Conservation (phyloP, 2,888 invertebrate genomes). For the Eristalinus aeneus region DNA sequence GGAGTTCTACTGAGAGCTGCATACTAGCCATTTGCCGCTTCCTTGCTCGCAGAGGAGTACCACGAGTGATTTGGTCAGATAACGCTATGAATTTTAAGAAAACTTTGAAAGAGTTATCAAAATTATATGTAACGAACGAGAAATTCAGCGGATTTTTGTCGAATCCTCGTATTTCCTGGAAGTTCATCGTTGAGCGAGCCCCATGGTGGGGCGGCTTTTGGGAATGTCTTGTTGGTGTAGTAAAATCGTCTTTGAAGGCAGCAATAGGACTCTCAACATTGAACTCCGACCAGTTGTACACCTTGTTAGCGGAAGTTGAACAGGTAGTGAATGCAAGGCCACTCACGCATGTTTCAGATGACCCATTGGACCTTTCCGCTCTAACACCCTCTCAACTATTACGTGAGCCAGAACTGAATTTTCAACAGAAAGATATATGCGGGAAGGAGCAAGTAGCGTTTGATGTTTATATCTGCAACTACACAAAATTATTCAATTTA, state of each 20-base stretch:
- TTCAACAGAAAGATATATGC: too few relatives aligned
- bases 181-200: not conserved
- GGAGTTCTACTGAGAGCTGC: too few relatives aligned
- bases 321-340: slow-evolving; percentile 13
- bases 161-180: slow-evolving; percentile 20
- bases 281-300: slow-evolving; percentile 8
- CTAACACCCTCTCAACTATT: slow-evolving; percentile 14
- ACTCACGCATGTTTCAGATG: slow-evolving; percentile 17
- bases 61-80: slow-evolving; percentile 21
- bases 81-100: slow-evolving; percentile 28
- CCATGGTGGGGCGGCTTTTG: not conserved
- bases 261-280: slow-evolving; percentile 13
- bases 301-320: slow-evolving; percentile 16
- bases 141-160: slow-evolving; percentile 6
- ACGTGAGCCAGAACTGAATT: too few relatives aligned
- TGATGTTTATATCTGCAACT: too few relatives aligned
- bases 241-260: slow-evolving; percentile 11
- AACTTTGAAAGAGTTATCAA: slow-evolving; percentile 5
- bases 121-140: slow-evolving; percentile 13
- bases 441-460: too few relatives aligned
- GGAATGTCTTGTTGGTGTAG: slow-evolving; percentile 13
- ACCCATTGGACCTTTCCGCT: slow-evolving; percentile 25
- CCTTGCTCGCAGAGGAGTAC: slow-evolving; percentile 20
- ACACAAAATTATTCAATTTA: not conserved
- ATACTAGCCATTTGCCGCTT: slow-evolving; percentile 15